Evolutionary conservation across 2,888 invertebrate species (phyloP), one percentile per base, ranked within the genome.

Genomic region (Pyralis farinalis): DNA sequence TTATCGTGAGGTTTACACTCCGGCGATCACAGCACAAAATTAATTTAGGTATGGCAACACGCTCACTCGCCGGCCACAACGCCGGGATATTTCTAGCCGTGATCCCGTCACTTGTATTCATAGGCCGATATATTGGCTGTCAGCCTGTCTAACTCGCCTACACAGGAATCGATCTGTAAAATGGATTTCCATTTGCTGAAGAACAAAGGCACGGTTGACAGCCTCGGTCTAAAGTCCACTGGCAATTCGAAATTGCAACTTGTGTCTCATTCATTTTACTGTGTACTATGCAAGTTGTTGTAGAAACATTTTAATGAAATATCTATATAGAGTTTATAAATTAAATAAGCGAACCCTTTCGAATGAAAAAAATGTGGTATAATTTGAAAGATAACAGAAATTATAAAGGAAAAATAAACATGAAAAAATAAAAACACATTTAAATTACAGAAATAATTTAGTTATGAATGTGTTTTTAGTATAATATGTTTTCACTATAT

Each of bases 11-110:
- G 60, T 63, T 78, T 58, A 72, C 75, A 76, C 69, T 74, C 62
- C 69, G 73, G 58, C 76, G 84, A 69, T 74, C 81, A 75, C 67
- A 70, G 71, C 62, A 69, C 74, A 74, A 81, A 80, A 86, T 85
- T 85, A 82, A 84, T 84, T 83, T 79, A 76, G 75, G 64, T 72
- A 60, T 65, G 68, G 61, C 63, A 58, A 53, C 52, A 47, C 55
- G 52, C 53, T 45, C 42, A 47, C 46, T 38, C 32, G 28, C 28
- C 28, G 32, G 29, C 10, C 30, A 22, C 25, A 12, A 20, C 20
- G 21, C n/a, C 21, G 29, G 53, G 59, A 52, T 64, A 61, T 59
- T 58, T 58, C 63, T 51, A 58, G 52, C 56, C 43, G 55, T 56
- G 61, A 70, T 71, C 61, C 54, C 64, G 62, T 54, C 64, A 72